Evolutionary conservation across 2,888 invertebrate species (phyloP).

Genomic region (Helobdella robusta): DNA sequence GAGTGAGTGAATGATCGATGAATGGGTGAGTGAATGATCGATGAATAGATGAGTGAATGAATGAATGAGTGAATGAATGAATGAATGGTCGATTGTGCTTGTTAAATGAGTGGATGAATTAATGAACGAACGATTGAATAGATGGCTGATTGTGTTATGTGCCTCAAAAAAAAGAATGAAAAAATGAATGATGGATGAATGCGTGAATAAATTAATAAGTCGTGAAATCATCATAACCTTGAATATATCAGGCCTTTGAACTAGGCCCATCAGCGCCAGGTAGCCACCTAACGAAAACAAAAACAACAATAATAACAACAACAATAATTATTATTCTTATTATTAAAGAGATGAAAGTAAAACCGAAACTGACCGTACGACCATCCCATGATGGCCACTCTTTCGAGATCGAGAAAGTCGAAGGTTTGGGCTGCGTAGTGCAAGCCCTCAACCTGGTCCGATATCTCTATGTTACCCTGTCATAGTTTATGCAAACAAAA

Average conservation of each 20-base stretch:
- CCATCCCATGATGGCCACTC: slow-evolving; percentile 95
- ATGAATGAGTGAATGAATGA: too few relatives aligned
- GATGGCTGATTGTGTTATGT: too few relatives aligned
- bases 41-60: too few relatives aligned
- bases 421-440: slow-evolving; percentile 65
- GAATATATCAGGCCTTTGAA: slow-evolving; percentile 82
- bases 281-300: slow-evolving; percentile 60
- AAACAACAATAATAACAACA: neutral
- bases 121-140: too few relatives aligned
- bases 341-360: neutral
- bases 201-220: neutral
- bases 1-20: too few relatives aligned
- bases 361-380: slow-evolving; percentile 72
- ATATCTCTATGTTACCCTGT: slow-evolving; percentile 77
- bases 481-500: too few relatives aligned
- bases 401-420: slow-evolving; percentile 77
- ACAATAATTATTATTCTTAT: neutral
- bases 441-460: slow-evolving; percentile 88
- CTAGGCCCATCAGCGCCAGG: slow-evolving; percentile 83
- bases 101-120: neutral
- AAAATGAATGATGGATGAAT: neutral
- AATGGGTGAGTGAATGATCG: too few relatives aligned
- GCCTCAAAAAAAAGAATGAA: neutral
- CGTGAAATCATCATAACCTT: slow-evolving; percentile 64
- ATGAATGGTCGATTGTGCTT: too few relatives aligned